These are phyloP conservation scores for Mesorhabditis spiculigera DNA, from an alignment of 2,888 invertebrate species.

Conservation along the genomic window DNA sequence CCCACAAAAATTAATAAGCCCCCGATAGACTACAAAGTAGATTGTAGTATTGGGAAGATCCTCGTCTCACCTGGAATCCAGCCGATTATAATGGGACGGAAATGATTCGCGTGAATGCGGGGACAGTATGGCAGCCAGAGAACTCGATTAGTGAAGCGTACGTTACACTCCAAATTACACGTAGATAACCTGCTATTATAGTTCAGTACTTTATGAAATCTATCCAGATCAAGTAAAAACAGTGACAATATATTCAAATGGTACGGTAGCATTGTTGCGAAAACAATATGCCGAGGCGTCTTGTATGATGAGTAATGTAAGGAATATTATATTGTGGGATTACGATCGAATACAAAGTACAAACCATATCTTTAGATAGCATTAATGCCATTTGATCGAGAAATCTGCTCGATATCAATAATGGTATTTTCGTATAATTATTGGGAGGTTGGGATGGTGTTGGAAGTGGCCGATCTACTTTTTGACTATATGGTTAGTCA, in stretches of 20 bases:
- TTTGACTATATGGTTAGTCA: neutral
- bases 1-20: too few species aligned
- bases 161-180: too few species aligned
- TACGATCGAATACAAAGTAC: neutral
- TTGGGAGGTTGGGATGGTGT: neutral
- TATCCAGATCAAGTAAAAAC: neutral
- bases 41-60: conserved; percentile 10
- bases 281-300: neutral
- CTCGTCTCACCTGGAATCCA: conserved; percentile 18
- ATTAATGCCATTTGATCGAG: neutral
- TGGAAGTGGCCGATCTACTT: too few species aligned
- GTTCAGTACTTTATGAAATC: neutral
- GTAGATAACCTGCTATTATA: too few species aligned
- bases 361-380: neutral
- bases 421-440: neutral
- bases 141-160: too few species aligned
- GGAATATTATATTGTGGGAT: too few species aligned
- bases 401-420: neutral
- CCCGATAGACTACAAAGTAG: neutral
- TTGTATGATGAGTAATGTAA: neutral
- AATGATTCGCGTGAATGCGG: neutral
- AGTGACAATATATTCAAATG: neutral
- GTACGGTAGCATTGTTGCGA: neutral
- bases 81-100: conserved; percentile 16
- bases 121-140: neutral